Conservation (phyloP, 2,113 vertebrate species). For the Mastomys natalensis region DNA sequence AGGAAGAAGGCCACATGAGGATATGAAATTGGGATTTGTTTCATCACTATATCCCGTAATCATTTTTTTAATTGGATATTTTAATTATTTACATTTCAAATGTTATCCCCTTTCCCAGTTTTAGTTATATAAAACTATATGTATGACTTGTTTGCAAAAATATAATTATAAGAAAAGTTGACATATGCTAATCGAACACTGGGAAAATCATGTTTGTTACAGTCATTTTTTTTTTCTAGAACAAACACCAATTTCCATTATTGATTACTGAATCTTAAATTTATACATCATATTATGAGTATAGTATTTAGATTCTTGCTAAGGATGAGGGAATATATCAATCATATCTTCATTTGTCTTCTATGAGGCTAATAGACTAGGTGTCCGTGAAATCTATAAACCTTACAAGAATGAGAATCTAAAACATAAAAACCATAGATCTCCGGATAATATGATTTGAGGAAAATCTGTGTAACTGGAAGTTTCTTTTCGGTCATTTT, state of each 20-base stretch:
- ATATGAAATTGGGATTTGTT: not conserved
- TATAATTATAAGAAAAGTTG: not conserved
- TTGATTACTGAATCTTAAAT: not conserved
- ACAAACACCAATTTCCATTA: not conserved
- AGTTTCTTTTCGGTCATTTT: not conserved
- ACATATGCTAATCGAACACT: not conserved
- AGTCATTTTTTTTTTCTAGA: not conserved
- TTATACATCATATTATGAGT: not conserved
- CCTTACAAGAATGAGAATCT: not conserved
- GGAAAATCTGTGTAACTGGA: not conserved
- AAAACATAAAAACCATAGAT: not conserved
- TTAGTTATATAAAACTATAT: not conserved
- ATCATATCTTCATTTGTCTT: not conserved
- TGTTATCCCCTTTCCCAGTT: too few species aligned
- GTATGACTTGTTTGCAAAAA: not conserved
- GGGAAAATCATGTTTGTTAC: not conserved
- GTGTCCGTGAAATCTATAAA: not conserved
- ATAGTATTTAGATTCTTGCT: not conserved
- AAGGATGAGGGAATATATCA: not conserved
- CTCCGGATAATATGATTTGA: slow-evolving; percentile 1
- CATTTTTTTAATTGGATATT: too few species aligned
- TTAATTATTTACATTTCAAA: too few species aligned
- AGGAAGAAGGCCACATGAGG: not conserved
- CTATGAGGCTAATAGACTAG: not conserved
- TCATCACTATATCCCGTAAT: not conserved